Evolutionary conservation across 1,140 invertebrate genomes (phyloP).

Genomic region (Drosophila kepulauana): DNA sequence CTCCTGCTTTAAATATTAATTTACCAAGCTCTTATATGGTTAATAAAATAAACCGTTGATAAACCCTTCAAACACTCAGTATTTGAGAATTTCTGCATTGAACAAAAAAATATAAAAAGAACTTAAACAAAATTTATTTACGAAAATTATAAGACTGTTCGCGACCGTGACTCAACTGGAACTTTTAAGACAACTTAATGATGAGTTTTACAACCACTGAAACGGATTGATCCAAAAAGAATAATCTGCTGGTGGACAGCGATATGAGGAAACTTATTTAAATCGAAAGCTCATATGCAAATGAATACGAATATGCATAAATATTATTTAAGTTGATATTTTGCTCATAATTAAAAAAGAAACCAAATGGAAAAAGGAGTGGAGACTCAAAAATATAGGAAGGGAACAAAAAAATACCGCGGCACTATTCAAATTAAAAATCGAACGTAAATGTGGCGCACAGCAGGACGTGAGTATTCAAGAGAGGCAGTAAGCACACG

Average conservation of each 20-base stretch:
- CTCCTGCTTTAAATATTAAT: too few species aligned
- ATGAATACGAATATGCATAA: conserved; percentile 66
- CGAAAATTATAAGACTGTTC: too few species aligned
- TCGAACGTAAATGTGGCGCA: conserved; percentile 82
- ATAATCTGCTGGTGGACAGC: neutral
- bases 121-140: too few species aligned
- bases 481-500: conserved; percentile 32
- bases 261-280: conserved; percentile 64
- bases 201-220: too few species aligned
- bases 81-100: too few species aligned
- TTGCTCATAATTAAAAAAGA: conserved; percentile 75
- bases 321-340: conserved; percentile 80
- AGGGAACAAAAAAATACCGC: conserved; percentile 16
- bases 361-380: conserved; percentile 14
- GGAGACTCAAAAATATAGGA: neutral
- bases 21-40: too few species aligned
- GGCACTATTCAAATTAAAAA: conserved; percentile 82
- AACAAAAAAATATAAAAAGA: too few species aligned
- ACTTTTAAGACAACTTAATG: too few species aligned
- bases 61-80: too few species aligned
- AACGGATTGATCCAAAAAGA: neutral
- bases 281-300: conserved; percentile 59
- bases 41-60: too few species aligned
- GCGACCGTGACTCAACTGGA: too few species aligned
- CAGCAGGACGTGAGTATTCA: conserved; percentile 76